Evolutionary conservation across 1,140 invertebrate genomes (phyloP), one percentile per base, ranked within the genome.

Genomic region (Trichonephila clavipes): DNA sequence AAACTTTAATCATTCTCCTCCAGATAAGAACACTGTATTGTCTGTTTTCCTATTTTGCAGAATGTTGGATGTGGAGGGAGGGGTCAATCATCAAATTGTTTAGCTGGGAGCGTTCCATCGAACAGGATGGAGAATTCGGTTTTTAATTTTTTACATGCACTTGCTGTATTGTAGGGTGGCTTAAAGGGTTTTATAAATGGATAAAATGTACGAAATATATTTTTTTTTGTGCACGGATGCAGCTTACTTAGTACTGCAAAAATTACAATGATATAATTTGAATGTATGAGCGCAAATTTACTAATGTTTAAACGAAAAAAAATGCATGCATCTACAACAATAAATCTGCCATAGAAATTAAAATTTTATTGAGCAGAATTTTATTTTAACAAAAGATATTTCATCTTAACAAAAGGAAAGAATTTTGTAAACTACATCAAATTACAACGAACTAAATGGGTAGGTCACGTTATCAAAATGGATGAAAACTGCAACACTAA

Each of bases 31-130:
- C 34, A 40, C 28, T 24, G 72, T 14, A 77, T 40, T 28, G 72
- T 77, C 72, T 77, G 72, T 6, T 77, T 40, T 34, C 24, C 72
- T 12, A 12, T n/a, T 51, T 51, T 51, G 51, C 66, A 28, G 8
- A 10, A 19, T 12, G 21, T 0, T 6, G 10, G 21, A 10, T 0
- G 72, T 28, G 16, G 72, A 28, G 6, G 12, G 69, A n/a, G 14
- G 16, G 72, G 72, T 77, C 51, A 77, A 77, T 77, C 72, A 28
- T 40, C 18, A 28, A 77, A 77, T 77, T 77, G 72, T 77, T 77
- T 77, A 77, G 72, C 72, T 19, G 28, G 28, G 72, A 28, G 72
- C 24, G 4, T 24, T 77, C 12, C 12, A 18, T 40, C 28, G 3
- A 1, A 77, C 34, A 34, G 28, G 10, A 69, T n/a, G 69, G 28